phyloP scores from a whole-genome alignment of 2,113 vertebrate species.

The Eurystomus gularis region DNA sequence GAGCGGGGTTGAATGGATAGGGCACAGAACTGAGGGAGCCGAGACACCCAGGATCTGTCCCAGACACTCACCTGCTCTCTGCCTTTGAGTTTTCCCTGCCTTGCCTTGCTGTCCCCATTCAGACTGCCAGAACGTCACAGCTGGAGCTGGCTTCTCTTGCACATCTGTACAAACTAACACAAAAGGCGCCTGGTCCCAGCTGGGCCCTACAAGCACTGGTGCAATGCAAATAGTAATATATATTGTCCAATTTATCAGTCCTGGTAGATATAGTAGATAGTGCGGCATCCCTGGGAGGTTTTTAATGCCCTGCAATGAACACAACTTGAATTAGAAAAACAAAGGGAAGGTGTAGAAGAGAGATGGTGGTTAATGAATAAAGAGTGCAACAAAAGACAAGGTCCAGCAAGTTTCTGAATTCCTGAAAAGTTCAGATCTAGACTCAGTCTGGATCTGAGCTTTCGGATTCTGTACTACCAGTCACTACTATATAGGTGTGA shows the following conservation, averaged over 20 bases:
- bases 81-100: background rate
- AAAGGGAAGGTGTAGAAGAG: background rate
- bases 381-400: background rate
- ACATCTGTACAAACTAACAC: background rate
- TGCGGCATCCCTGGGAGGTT: background rate
- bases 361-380: background rate
- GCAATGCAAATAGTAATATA: background rate
- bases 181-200: background rate
- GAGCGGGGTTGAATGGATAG: background rate
- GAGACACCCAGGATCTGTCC: background rate
- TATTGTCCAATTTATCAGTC: background rate
- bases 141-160: background rate
- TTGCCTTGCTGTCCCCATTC: background rate
- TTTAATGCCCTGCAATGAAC: background rate
- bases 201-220: background rate
- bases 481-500: fast-evolving
- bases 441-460: background rate
- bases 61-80: background rate
- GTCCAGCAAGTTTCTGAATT: background rate
- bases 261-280: background rate
- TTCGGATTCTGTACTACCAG: background rate
- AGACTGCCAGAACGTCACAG: background rate
- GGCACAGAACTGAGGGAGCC: background rate
- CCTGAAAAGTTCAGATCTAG: background rate
- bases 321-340: background rate